phyloP scores from a whole-genome alignment of 2,113 vertebrate genomes.

The Phaetusa simplex region DNA sequence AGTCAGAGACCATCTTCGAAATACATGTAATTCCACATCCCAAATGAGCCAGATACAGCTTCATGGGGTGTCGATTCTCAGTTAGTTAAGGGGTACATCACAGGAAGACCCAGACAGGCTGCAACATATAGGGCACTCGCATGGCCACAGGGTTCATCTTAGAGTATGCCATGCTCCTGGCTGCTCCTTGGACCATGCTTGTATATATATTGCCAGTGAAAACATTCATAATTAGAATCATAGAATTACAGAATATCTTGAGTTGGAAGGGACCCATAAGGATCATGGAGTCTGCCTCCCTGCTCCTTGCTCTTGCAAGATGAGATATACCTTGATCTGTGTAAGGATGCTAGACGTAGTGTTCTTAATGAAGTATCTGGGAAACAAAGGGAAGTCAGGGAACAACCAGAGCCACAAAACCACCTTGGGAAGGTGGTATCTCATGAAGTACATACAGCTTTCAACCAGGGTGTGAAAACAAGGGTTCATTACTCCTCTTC shows the following conservation, averaged over 20 bases:
- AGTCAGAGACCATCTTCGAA: not conserved
- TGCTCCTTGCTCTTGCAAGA: not conserved
- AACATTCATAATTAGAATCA: not conserved
- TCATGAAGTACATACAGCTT: not conserved
- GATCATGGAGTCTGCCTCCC: not conserved
- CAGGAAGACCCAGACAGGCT: not conserved
- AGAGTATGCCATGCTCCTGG: fast-evolving
- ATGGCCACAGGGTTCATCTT: not conserved
- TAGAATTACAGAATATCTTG: not conserved
- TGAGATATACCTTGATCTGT: not conserved
- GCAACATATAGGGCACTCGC: fast-evolving
- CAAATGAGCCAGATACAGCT: not conserved
- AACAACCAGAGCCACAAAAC: not conserved
- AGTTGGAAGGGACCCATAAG: not conserved
- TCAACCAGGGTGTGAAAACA: not conserved
- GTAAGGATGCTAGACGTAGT: not conserved
- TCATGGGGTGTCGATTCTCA: not conserved
- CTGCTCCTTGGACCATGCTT: not conserved
- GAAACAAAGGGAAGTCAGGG: not conserved
- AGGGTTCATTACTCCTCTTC: not conserved
- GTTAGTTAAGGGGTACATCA: not conserved
- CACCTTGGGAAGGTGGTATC: not conserved
- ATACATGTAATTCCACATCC: not conserved
- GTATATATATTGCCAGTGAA: not conserved
- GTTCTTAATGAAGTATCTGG: not conserved